Evolutionary conservation across 2,797 vertebrate genomes (phyloP).

Genomic region (Delichon dasypus): DNA sequence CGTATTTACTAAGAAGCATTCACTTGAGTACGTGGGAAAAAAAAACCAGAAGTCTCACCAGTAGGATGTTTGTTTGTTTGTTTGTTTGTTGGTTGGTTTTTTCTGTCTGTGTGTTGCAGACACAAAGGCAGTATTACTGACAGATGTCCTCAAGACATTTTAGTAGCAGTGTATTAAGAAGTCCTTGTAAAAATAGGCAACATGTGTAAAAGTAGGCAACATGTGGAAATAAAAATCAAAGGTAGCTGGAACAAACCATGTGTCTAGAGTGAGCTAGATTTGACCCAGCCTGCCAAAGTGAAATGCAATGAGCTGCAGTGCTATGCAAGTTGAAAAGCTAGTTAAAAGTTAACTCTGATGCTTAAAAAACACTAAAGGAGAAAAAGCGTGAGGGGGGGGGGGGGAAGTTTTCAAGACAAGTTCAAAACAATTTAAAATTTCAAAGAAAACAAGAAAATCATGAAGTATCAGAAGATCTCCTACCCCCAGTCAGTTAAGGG

Average conservation of each 20-base stretch:
- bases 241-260: neutral
- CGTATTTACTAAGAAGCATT: neutral
- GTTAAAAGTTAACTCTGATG: neutral
- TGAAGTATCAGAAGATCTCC: neutral
- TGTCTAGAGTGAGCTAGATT: neutral
- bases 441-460: neutral
- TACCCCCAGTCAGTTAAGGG: neutral
- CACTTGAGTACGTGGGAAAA: neutral
- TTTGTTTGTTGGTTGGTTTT: neutral
- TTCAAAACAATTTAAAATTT: neutral
- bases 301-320: neutral
- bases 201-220: neutral
- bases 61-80: neutral
- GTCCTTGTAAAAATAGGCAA: neutral
- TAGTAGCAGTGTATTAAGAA: neutral
- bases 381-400: rapidly evolving
- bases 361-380: neutral
- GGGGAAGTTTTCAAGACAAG: no score
- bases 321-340: neutral
- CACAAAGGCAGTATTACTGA: neutral
- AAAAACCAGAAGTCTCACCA: neutral
- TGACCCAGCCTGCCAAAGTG: neutral
- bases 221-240: neutral
- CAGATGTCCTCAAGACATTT: neutral
- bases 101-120: neutral